These are phyloP conservation scores for Cheilosia vulpina DNA, from an alignment of 2,888 invertebrate species.

Conservation along the genomic window DNA sequence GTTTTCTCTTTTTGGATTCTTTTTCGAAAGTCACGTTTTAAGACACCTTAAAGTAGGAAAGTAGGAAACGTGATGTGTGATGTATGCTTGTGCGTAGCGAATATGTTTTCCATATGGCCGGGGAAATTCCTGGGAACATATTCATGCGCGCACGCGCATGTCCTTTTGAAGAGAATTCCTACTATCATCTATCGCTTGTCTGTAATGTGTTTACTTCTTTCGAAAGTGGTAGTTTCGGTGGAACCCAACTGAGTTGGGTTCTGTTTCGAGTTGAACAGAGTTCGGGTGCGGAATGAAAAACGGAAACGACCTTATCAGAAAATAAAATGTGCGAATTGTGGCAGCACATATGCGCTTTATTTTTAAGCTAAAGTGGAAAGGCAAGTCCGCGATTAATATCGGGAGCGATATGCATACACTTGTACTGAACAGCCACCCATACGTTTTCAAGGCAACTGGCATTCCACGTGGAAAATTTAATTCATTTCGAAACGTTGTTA, in stretches of 20 bases:
- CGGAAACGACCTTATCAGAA: slow-evolving; percentile 61
- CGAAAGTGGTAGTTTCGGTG: slow-evolving; percentile 3
- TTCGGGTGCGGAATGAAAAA: slow-evolving; percentile 13
- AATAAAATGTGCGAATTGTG: slow-evolving; percentile 33
- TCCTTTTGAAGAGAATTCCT: slow-evolving; percentile 59
- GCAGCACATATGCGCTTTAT: not conserved
- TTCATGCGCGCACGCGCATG: slow-evolving; percentile 63
- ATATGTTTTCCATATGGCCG: slow-evolving; percentile 70
- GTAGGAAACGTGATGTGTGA: slow-evolving; percentile 52
- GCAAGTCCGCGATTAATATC: no score
- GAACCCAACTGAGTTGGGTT: slow-evolving; percentile 6
- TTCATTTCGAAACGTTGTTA: no score
- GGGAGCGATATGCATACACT: no score
- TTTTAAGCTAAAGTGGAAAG: no score
- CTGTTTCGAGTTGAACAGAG: not conserved
- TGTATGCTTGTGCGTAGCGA: slow-evolving; percentile 29
- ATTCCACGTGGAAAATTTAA: no score
- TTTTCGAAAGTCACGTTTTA: slow-evolving; percentile 63
- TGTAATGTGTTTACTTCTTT: slow-evolving; percentile 20
- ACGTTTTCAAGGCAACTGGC: no score
- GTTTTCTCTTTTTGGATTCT: slow-evolving; percentile 22
- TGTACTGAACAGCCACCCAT: no score
- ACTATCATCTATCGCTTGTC: slow-evolving; percentile 47
- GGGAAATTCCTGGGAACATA: slow-evolving; percentile 64
- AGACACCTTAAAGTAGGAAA: slow-evolving; percentile 61